phyloP scores from a whole-genome alignment of 53 echinoderm and acorn worm species.

The Paracentrotus lividus region DNA sequence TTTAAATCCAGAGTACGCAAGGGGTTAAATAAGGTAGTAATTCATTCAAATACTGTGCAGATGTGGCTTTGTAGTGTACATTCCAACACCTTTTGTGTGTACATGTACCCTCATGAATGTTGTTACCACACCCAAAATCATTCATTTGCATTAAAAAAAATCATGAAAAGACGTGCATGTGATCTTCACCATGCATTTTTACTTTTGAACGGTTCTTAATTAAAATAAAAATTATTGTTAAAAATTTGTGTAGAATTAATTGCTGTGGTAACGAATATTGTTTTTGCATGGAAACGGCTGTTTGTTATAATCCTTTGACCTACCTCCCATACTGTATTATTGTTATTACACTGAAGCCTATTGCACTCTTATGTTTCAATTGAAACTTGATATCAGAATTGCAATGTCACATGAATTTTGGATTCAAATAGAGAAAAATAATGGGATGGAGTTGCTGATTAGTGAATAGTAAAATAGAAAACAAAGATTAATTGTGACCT shows the following conservation, averaged over 20 bases:
- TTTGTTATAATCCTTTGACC: background rate
- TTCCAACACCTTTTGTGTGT: background rate
- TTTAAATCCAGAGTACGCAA: background rate
- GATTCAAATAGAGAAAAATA: too few species aligned
- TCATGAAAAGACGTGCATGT: background rate
- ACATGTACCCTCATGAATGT: background rate
- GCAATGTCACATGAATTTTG: too few species aligned
- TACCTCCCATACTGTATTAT: too few species aligned
- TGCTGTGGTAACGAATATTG: background rate
- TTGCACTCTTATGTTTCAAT: too few species aligned
- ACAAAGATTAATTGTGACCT: too few species aligned
- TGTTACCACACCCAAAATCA: background rate
- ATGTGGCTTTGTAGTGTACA: background rate
- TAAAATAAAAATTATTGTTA: background rate
- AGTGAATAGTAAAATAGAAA: too few species aligned
- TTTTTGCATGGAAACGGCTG: background rate
- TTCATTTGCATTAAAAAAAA: background rate
- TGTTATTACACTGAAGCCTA: too few species aligned
- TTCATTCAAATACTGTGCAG: background rate
- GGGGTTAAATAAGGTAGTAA: constrained; percentile 6
- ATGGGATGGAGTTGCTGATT: too few species aligned
- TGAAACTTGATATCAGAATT: too few species aligned
- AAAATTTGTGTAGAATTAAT: background rate
- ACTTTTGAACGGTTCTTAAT: background rate
- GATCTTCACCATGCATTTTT: background rate